Conservation (phyloP, 1,140 invertebrate genomes). For the Plutomurus gul region DNA sequence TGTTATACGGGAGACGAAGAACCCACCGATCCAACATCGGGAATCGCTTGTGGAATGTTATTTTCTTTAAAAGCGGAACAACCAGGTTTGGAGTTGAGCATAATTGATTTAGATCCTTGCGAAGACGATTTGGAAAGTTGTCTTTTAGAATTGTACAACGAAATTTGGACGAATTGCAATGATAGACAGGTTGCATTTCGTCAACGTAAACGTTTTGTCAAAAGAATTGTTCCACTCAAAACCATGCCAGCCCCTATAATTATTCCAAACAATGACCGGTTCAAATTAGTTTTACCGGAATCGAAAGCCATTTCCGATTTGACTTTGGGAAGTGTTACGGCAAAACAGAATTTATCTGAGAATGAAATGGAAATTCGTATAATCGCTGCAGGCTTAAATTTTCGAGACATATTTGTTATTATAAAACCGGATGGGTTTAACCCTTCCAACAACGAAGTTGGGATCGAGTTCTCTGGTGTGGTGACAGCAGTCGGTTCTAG, state of each 20-base stretch:
- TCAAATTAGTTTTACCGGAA: background rate
- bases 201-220: background rate
- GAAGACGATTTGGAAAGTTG: background rate
- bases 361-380: background rate
- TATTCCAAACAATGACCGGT: conserved; percentile 28
- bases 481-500: background rate
- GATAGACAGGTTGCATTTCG: background rate
- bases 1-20: conserved; percentile 26
- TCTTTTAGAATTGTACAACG: conserved; percentile 8
- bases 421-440: background rate
- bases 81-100: background rate
- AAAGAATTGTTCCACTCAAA: background rate
- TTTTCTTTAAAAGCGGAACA: conserved; percentile 31
- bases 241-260: background rate
- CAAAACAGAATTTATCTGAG: too few relatives aligned
- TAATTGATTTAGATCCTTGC: conserved; percentile 34
- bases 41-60: background rate
- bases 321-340: background rate
- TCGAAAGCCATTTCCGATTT: background rate
- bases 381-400: background rate
- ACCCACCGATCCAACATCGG: background rate
- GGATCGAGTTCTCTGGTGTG: background rate
- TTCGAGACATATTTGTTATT: background rate
- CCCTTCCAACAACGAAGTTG: background rate
- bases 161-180: conserved; percentile 30